These are phyloP conservation scores for Tenthredo mesomela DNA, from an alignment of 2,888 invertebrate species.

Conservation along the genomic window DNA sequence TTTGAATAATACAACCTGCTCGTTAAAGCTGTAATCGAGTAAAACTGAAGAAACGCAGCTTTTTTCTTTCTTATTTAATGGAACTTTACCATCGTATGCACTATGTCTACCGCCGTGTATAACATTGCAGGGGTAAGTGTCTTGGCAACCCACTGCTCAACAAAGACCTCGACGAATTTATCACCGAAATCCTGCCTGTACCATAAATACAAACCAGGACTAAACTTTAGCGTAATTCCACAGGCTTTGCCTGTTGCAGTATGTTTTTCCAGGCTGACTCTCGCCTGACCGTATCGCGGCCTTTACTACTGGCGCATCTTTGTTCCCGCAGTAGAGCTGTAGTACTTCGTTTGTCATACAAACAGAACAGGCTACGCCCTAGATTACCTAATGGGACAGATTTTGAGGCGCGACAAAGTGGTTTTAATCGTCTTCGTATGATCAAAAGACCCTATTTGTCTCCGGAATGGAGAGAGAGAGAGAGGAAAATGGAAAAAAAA, in stretches of 20 bases:
- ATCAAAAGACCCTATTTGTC: neutral
- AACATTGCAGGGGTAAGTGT: neutral
- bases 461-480: neutral
- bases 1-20: neutral
- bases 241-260: constrained; percentile 47
- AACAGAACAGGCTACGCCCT: constrained; percentile 7
- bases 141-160: neutral
- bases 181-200: constrained; percentile 20
- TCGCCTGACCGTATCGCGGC: neutral
- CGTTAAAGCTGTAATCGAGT: neutral
- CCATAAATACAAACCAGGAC: constrained; percentile 34
- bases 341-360: neutral
- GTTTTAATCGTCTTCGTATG: constrained; percentile 7
- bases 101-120: neutral
- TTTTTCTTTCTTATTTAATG: neutral
- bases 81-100: neutral
- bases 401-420: constrained; percentile 16
- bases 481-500: too few species aligned
- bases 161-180: constrained; percentile 16
- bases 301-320: constrained; percentile 8
- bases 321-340: neutral
- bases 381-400: constrained; percentile 2
- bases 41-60: neutral
- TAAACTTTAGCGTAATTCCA: constrained; percentile 45
- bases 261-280: constrained; percentile 28